phyloP scores from a whole-genome alignment of 2,888 invertebrate genomes.

The Cantharis rustica region DNA sequence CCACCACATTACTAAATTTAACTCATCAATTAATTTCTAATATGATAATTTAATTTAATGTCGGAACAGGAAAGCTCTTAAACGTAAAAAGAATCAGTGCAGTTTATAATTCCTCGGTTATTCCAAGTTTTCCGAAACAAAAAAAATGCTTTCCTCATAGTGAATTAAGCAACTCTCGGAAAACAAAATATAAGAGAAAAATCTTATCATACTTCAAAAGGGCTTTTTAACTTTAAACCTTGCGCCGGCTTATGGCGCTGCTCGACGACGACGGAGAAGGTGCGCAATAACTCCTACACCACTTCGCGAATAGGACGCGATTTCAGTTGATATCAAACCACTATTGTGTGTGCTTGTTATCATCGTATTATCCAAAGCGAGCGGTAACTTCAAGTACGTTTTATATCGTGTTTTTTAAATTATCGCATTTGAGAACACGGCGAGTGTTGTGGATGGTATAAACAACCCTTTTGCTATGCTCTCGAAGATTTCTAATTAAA shows the following conservation, averaged over 20 bases:
- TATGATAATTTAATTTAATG: slow-evolving; percentile 16
- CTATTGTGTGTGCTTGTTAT: slow-evolving; percentile 11
- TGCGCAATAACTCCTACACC: slow-evolving; percentile 33
- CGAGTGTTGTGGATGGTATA: slow-evolving; percentile 10
- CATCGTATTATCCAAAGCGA: not conserved
- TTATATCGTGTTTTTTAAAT: slow-evolving; percentile 4
- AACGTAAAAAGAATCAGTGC: not conserved
- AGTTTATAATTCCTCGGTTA: not conserved
- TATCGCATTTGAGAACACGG: not conserved
- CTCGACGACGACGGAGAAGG: slow-evolving; percentile 21
- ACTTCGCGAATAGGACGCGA: slow-evolving; percentile 32
- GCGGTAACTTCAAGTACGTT: not conserved
- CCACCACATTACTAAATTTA: not conserved
- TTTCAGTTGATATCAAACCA: slow-evolving; percentile 38
- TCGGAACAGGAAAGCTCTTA: too few species aligned
- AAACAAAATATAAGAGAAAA: slow-evolving; percentile 19
- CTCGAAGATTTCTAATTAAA: slow-evolving; percentile 10
- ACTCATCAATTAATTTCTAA: not conserved
- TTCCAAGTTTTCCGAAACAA: not conserved
- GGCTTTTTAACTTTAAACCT: slow-evolving; percentile 15
- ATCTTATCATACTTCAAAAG: slow-evolving; percentile 16
- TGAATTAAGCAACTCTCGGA: slow-evolving; percentile 21
- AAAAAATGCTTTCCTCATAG: not conserved
- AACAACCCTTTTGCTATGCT: slow-evolving; percentile 3
- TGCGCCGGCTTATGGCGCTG: slow-evolving; percentile 22